Evolutionary conservation across 2,888 invertebrate genomes (phyloP), one percentile per base, ranked within the genome.

Genomic region (Leucophenga montana): DNA sequence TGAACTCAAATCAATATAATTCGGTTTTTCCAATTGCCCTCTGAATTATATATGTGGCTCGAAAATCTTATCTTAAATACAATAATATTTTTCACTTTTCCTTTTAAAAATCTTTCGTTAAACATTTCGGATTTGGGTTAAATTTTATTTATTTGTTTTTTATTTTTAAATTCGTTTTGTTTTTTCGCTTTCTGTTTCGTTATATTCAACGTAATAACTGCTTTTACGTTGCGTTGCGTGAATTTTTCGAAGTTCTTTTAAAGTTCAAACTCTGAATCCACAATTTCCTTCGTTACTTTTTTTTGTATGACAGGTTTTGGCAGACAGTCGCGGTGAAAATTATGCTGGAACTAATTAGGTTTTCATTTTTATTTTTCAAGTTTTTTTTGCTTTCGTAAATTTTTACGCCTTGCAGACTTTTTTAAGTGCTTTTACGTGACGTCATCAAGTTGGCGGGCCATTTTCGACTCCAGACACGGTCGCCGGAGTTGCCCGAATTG

Each of bases 341-440:
- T 80, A 85, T 80, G 79, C 74, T 71, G 71, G 72, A 78, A 83
- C 84, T 86, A 86, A 86, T 86, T 86, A 86, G 80, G 84, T 86
- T 85, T 86, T 74, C 33, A 67, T 20, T 69, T 76, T 73, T 78
- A 75, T 68, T 72, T 68, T 75, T 77, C 62, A 68, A 64, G 72
- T 61, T 62, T 75, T 67, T 76, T 68, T 73, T 71, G 69, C 64
- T 69, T 53, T 57, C 64, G 57, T 71, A 16, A 31, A 48, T 59
- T 67, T 39, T 33, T 6, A 62, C 18, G 61, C 57, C 13, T 20
- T 20, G 33, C 59, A 61, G 39, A 48, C 27, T 27, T 64, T 48
- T 39, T 64, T 46, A 64, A 64, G 62, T 64, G 18, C 48, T 57
- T 57, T 64, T 48, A 62, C 64, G 48, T 79, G 83, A 79, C 80